phyloP scores from a whole-genome alignment of 30 jellyfish, hydroid and myxozoan genomes.

The Sanderia malayensis region DNA sequence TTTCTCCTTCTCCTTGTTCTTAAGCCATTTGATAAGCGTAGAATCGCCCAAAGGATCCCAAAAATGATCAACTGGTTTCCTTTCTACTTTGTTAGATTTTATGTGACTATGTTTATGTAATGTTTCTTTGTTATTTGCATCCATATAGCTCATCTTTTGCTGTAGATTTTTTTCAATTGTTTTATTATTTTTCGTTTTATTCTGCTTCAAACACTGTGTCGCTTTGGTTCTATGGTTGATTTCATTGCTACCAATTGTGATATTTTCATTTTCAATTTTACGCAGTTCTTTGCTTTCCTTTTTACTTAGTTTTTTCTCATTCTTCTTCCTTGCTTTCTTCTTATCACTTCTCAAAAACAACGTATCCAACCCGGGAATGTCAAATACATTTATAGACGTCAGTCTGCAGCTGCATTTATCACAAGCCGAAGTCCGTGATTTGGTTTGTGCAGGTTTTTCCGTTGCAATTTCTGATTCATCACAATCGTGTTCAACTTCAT shows the following conservation, averaged over 20 bases:
- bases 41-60: conserved; percentile 28
- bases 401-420: conserved; percentile 36
- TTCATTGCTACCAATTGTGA: too few species aligned
- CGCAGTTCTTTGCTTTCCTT: too few species aligned
- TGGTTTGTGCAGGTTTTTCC: background rate
- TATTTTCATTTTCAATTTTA: too few species aligned
- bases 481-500: too few species aligned
- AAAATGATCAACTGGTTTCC: conserved; percentile 8
- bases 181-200: too few species aligned
- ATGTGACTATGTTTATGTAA: too few species aligned
- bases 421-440: background rate
- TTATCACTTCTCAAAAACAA: conserved; percentile 3
- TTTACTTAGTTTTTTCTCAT: background rate
- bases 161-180: too few species aligned
- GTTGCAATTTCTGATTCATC: too few species aligned
- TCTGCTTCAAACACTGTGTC: too few species aligned
- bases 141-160: background rate
- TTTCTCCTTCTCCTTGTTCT: conserved; percentile 24
- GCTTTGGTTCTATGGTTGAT: too few species aligned
- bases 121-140: too few species aligned
- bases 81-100: background rate
- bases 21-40: conserved; percentile 40
- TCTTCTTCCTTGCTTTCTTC: background rate
- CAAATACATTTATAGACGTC: conserved; percentile 14
- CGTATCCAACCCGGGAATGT: conserved; percentile 12